Evolutionary conservation across 2,113 vertebrate genomes (phyloP), one percentile per base, ranked within the genome.

Genomic region (Acinonyx jubatus): DNA sequence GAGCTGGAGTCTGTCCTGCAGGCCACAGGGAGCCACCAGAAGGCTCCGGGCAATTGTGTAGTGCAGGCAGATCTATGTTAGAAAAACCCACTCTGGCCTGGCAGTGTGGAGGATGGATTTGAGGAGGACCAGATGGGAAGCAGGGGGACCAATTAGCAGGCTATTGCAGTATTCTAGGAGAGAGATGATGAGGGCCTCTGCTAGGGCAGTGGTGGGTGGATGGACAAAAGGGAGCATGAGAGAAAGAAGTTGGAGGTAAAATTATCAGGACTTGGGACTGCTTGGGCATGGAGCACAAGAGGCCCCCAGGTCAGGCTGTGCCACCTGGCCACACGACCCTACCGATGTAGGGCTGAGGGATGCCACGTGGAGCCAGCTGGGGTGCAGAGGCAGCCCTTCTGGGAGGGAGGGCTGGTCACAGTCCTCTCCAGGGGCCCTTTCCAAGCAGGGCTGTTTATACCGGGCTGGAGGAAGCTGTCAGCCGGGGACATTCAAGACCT

Each of bases 81-180:
- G 78, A n/a, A 33, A 89, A 95, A 76, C 11, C 81, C 50, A 84
- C 33, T 38, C 33, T 4, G 57, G 74, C 71, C 89, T 66, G 57
- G 80, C 19, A 66, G 68, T 38, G 41, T 93, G 85, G 71, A 95
- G 81, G 65, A 69, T 86, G n/a, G 69, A 68, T 94, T 94, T 95
- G 95, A 95, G 52, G 80, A 96, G 81, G 84, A 82, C 76, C 88
- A 95, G 94, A 91, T 84, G 55, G 93, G 97, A 91, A 96, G 94
- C 93, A 86, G 27, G 74, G 96, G 96, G 90, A 96, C 97, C 97
- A 98, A 96, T 98, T 96, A 97, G 81, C 52, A 57, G 50, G 21
- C 33, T 66, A 29, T 4, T 78, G 52, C 33, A n/a, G 66, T 31
- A 36, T 76, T 94, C 65, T 16, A 74, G 82, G 85, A 84, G 41